Conservation (phyloP, 2,797 vertebrate species). For the Onychomys arenicola region DNA sequence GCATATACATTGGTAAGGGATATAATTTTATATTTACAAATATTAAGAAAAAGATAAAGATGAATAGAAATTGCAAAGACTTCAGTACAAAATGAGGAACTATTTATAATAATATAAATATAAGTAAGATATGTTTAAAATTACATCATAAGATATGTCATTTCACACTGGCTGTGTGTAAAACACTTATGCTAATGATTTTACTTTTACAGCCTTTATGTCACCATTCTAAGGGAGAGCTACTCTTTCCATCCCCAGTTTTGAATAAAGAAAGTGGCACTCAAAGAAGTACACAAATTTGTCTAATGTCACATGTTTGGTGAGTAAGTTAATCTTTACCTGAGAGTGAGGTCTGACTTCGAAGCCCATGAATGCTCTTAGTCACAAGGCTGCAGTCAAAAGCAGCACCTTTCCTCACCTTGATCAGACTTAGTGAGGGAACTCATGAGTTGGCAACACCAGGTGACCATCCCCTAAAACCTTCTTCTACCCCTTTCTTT, state of each 20-base stretch:
- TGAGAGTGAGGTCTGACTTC: background rate
- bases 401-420: background rate
- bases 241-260: background rate
- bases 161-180: background rate
- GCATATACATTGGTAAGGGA: background rate
- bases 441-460: background rate
- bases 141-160: background rate
- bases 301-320: background rate
- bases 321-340: background rate
- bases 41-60: conserved; percentile 41
- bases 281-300: background rate
- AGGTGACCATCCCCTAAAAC: background rate
- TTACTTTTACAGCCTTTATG: background rate
- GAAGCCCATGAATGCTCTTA: background rate
- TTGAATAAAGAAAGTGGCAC: background rate
- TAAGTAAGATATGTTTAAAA: background rate
- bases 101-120: background rate
- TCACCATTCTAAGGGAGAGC: background rate
- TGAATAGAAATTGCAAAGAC: background rate
- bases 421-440: background rate
- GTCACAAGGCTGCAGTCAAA: background rate
- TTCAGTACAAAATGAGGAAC: background rate
- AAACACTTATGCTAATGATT: background rate
- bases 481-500: background rate
- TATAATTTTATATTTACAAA: background rate